Percentiles rank a stretch among this genome's conserved stretches.
These are phyloP conservation scores for Diarsia rubi DNA, from an alignment of 2,888 invertebrate species.

Conservation along the genomic window DNA sequence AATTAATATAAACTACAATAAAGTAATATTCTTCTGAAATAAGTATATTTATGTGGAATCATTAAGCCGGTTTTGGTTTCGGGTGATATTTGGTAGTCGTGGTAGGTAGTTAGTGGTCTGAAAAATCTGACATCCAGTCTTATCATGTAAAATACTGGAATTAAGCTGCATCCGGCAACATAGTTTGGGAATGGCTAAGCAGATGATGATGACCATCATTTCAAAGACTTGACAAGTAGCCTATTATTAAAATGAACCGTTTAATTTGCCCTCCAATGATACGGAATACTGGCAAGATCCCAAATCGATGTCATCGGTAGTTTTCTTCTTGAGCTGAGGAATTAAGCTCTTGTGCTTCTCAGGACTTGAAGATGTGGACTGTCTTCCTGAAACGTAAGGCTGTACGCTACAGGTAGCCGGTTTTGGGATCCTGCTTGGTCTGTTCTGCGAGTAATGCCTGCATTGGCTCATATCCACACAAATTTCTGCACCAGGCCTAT, in stretches of 20 bases:
- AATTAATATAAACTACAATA: constrained; percentile 67
- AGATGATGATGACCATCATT: neutral
- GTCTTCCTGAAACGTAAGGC: neutral
- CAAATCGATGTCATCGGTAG: constrained; percentile 70
- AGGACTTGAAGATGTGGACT: neutral
- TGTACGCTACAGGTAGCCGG: constrained; percentile 31
- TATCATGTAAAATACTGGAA: no score
- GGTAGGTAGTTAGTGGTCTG: no score
- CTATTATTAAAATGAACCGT: constrained; percentile 48
- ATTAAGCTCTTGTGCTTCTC: constrained; percentile 66
- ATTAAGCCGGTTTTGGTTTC: no score
- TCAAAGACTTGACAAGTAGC: neutral
- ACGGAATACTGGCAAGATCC: neutral
- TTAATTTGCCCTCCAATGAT: constrained; percentile 33
- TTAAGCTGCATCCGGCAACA: neutral
- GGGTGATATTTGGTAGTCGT: no score
- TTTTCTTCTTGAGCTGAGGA: constrained; percentile 68
- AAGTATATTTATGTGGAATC: no score
- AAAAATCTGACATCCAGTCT: no score
- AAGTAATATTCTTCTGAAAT: constrained; percentile 53
- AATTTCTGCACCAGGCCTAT: constrained; percentile 70
- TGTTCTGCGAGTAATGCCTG: neutral
- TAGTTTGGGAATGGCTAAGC: neutral
- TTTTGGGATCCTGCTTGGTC: constrained; percentile 61
- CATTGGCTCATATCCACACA: constrained; percentile 44